Conservation (phyloP, 2,113 vertebrate genomes). For the Gila orcuttii region DNA sequence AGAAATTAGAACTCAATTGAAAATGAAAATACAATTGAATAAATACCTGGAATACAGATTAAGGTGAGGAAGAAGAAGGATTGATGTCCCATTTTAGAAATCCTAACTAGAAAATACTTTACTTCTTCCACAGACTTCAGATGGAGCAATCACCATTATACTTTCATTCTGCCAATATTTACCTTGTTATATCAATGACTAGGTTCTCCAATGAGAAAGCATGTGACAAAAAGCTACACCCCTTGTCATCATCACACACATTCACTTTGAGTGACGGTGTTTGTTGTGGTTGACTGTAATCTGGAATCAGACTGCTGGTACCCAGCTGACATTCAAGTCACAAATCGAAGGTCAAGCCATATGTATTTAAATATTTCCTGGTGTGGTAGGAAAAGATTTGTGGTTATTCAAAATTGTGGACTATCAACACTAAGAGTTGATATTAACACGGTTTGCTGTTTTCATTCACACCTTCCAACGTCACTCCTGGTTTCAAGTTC, state of each 20-base stretch:
- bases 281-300: slow-evolving; percentile 62
- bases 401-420: background rate
- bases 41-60: slow-evolving; percentile 44
- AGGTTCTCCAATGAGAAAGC: slow-evolving; percentile 5
- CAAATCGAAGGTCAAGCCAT: slow-evolving; percentile 8
- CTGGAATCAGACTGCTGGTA: slow-evolving; percentile 10
- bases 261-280: slow-evolving; percentile 41
- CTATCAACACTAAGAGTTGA: slow-evolving; percentile 3
- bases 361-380: background rate
- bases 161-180: slow-evolving; percentile 64
- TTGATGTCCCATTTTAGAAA: slow-evolving; percentile 41
- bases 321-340: background rate
- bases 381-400: background rate
- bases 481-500: slow-evolving; percentile 1
- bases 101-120: background rate
- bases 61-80: background rate
- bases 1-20: background rate
- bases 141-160: background rate
- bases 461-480: background rate
- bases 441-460: background rate
- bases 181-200: slow-evolving; percentile 28
- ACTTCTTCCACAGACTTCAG: background rate
- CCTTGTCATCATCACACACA: slow-evolving; percentile 34
- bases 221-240: slow-evolving; percentile 10
- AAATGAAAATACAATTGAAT: slow-evolving; percentile 1